These are phyloP conservation scores for Tricholauxania praeusta DNA, from an alignment of 2,888 invertebrate genomes.

Conservation along the genomic window DNA sequence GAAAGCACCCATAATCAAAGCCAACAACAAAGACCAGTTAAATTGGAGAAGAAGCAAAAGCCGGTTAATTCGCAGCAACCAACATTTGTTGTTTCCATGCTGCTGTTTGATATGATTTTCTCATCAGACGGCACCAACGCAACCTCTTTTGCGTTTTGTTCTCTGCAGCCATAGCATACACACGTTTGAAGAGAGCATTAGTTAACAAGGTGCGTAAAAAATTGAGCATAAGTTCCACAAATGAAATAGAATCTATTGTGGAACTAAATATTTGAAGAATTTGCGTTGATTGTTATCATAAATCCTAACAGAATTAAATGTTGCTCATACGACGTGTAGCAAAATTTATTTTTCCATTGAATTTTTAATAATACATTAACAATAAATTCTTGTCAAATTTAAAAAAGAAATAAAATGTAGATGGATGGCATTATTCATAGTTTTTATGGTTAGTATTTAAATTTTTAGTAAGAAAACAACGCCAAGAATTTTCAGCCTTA, in stretches of 20 bases:
- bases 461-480: too few species aligned
- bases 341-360: too few species aligned
- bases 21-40: slow-evolving; percentile 25
- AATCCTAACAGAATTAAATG: background rate
- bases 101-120: too few species aligned
- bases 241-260: background rate
- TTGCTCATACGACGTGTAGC: slow-evolving; percentile 14
- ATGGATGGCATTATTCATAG: too few species aligned
- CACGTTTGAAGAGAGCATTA: background rate
- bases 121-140: background rate
- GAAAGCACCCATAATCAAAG: slow-evolving; percentile 31
- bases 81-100: background rate
- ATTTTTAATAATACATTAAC: too few species aligned
- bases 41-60: slow-evolving; percentile 13
- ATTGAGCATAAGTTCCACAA: background rate
- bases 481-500: too few species aligned
- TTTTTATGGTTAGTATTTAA: too few species aligned
- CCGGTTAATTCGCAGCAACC: slow-evolving; percentile 12
- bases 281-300: background rate
- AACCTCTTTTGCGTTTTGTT: background rate
- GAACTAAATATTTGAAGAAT: background rate
- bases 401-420: too few species aligned
- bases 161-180: background rate
- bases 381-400: too few species aligned
- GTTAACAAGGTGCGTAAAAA: slow-evolving; percentile 2